Percentiles rank a stretch among this genome's conserved stretches.
phyloP scores from a whole-genome alignment of 2,113 vertebrate species.

The Marmota flaviventris region DNA sequence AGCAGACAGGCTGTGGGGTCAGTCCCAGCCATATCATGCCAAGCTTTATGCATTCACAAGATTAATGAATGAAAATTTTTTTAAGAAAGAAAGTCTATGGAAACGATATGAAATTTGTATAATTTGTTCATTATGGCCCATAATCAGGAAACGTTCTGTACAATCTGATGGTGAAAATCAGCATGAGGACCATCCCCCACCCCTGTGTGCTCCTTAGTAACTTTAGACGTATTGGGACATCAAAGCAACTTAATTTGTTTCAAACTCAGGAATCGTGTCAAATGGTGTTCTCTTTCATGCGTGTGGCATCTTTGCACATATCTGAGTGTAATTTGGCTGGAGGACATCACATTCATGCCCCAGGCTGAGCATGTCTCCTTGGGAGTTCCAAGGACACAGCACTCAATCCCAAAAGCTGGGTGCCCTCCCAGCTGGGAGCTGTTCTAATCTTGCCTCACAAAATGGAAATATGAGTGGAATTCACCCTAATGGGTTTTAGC shows the following conservation, averaged over 20 bases:
- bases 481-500: background rate
- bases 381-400: background rate
- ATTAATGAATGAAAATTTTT: background rate
- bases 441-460: background rate
- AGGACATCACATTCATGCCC: background rate
- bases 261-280: background rate
- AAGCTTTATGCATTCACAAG: background rate
- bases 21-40: no score
- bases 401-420: background rate
- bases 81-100: constrained; percentile 15
- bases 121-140: background rate
- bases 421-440: background rate
- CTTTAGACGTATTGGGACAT: background rate
- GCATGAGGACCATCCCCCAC: background rate
- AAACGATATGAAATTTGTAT: background rate
- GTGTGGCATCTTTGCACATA: background rate
- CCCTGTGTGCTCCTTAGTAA: background rate
- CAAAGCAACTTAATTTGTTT: constrained; percentile 22
- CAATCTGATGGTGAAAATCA: background rate
- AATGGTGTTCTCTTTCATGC: background rate
- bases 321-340: background rate
- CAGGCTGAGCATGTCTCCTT: background rate
- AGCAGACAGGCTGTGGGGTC: background rate
- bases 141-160: background rate
- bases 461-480: background rate